A percentile compares a stretch with the other conserved stretches of the same genome.
These are phyloP conservation scores for Chaetophractus vellerosus DNA, from an alignment of 2,797 vertebrate genomes.

Conservation along the genomic window DNA sequence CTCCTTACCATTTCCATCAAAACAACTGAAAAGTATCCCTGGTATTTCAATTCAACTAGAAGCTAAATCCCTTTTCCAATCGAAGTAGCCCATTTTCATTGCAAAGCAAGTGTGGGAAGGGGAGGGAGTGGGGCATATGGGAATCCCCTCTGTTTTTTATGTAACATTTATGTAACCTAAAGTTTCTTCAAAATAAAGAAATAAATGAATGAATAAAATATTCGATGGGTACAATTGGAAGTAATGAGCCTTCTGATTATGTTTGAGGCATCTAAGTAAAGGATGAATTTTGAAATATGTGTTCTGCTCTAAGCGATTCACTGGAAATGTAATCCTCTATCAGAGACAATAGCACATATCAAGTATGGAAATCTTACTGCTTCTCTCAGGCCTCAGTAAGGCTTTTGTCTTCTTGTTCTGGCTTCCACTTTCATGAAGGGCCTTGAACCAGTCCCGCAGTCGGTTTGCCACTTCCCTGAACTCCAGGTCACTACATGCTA, in stretches of 20 bases:
- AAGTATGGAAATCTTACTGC: conserved; percentile 91
- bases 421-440: conserved; percentile 95
- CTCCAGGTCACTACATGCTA: conserved; percentile 95
- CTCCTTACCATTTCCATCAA: not conserved
- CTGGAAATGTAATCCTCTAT: not conserved
- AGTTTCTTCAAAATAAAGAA: too few relatives aligned
- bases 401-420: conserved; percentile 94
- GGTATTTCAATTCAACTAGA: not conserved
- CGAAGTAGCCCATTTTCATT: not conserved
- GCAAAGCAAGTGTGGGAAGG: not conserved
- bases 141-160: too few relatives aligned
- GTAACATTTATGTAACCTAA: too few relatives aligned
- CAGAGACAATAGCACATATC: conserved; percentile 50
- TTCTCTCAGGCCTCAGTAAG: conserved; percentile 94
- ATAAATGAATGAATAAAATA: not conserved
- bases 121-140: too few relatives aligned
- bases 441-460: conserved; percentile 97
- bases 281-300: not conserved
- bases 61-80: not conserved
- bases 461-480: conserved; percentile 95
- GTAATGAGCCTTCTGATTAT: not conserved
- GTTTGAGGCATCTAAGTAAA: conserved; percentile 13
- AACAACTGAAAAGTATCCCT: not conserved
- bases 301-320: not conserved
- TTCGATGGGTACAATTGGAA: not conserved